A percentile compares a stretch with the other conserved stretches of the same genome.
Evolutionary conservation across 1,140 invertebrate species (phyloP).

Genomic region (Platyura marginata): DNA sequence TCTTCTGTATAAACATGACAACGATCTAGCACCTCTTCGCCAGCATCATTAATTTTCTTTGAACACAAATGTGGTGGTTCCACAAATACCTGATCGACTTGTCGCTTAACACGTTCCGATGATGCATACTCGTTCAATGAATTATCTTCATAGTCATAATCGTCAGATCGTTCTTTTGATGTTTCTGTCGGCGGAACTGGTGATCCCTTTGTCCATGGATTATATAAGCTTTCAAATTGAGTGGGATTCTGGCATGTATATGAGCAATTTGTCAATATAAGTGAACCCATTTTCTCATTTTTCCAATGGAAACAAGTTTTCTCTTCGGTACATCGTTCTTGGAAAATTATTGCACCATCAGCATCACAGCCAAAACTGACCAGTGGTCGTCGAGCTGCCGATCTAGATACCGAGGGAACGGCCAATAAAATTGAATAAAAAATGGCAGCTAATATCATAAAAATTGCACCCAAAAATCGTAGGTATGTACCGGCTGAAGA

Average conservation of each 20-base stretch:
- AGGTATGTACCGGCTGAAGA: constrained; percentile 22
- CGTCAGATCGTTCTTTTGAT: constrained; percentile 19
- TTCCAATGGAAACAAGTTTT: constrained; percentile 41
- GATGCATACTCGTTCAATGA: not conserved
- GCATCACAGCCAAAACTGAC: constrained; percentile 48
- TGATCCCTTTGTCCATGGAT: constrained; percentile 12
- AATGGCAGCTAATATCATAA: constrained; percentile 41
- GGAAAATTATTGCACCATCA: constrained; percentile 41
- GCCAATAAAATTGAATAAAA: constrained; percentile 43
- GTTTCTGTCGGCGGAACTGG: constrained; percentile 14
- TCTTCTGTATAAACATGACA: constrained; percentile 36
- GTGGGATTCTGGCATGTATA: constrained; percentile 33
- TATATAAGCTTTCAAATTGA: constrained; percentile 17
- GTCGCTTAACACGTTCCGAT: constrained; percentile 1
- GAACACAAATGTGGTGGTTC: constrained; percentile 41
- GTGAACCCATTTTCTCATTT: constrained; percentile 30
- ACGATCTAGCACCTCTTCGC: constrained; percentile 13
- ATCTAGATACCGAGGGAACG: constrained; percentile 37
- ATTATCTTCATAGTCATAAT: constrained; percentile 17
- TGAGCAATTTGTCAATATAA: constrained; percentile 32
- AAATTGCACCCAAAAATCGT: constrained; percentile 44
- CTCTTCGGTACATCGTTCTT: constrained; percentile 42
- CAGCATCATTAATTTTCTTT: constrained; percentile 15
- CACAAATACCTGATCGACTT: constrained; percentile 11
- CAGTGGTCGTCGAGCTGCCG: constrained; percentile 32